Conservation (phyloP, 2,888 invertebrate genomes). For the Drosophila phalerata region DNA sequence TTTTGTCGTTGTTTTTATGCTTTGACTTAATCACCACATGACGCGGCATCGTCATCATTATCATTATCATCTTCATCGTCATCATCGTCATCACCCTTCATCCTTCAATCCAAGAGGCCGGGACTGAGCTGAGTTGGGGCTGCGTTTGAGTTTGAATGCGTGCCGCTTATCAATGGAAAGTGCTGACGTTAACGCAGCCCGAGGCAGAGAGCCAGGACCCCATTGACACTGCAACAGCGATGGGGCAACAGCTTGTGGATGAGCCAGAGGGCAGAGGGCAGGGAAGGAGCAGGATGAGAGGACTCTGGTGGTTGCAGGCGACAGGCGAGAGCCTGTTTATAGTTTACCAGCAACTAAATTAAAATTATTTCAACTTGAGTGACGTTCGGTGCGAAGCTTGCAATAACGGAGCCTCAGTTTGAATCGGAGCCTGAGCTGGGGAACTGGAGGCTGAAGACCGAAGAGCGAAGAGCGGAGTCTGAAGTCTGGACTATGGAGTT, state of each 20-base stretch:
- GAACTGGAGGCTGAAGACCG: background rate
- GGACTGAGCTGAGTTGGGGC: slow-evolving; percentile 23
- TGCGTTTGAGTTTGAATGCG: slow-evolving; percentile 48
- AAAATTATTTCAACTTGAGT: slow-evolving; percentile 76
- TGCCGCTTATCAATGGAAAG: slow-evolving; percentile 71
- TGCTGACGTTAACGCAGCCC: slow-evolving; percentile 62
- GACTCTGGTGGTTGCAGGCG: slow-evolving; percentile 12
- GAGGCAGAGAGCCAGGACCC: slow-evolving; percentile 24
- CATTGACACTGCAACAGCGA: slow-evolving; percentile 12
- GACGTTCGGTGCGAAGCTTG: slow-evolving; percentile 60
- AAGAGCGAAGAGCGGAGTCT: background rate
- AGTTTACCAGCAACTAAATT: slow-evolving; percentile 74
- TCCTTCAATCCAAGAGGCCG: slow-evolving; percentile 14
- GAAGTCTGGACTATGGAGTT: background rate
- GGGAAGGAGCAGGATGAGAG: background rate
- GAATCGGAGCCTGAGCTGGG: slow-evolving; percentile 3
- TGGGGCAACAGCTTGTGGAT: background rate
- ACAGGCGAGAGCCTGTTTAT: slow-evolving; percentile 64
- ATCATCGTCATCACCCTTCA: slow-evolving; percentile 43
- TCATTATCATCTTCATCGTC: slow-evolving; percentile 3
- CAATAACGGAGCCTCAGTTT: slow-evolving; percentile 55
- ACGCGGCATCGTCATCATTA: slow-evolving; percentile 36
- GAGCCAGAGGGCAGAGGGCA: background rate
- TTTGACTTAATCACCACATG: slow-evolving; percentile 59
- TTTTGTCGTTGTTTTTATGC: slow-evolving; percentile 23